Conservation (phyloP, 30 jellyfish, hydroid and myxozoan genomes). For the Aurelia aurita complex sp. Pacific region DNA sequence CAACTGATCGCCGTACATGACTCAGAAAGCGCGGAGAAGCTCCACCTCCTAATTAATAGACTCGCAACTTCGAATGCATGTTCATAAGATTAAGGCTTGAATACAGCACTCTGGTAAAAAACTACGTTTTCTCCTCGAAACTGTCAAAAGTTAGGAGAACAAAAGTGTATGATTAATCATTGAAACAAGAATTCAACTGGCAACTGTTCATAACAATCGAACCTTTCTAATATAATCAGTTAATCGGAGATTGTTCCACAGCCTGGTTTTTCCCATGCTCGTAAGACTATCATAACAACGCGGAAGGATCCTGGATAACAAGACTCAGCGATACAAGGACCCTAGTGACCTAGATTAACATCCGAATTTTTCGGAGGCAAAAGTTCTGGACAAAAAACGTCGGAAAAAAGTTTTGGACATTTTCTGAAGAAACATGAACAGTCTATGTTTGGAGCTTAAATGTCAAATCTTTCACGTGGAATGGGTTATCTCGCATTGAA, state of each 20-base stretch:
- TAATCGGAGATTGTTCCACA: constrained; percentile 30
- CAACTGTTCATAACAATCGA: constrained; percentile 24
- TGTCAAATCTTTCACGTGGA: no score
- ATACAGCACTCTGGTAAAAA: background rate
- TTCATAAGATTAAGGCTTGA: constrained; percentile 13
- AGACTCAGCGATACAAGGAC: no score
- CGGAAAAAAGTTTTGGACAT: no score
- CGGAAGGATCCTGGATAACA: no score
- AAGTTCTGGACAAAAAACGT: no score
- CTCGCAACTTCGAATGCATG: constrained; percentile 23
- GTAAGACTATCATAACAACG: no score
- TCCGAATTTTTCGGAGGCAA: no score
- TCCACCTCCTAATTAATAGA: constrained; percentile 44
- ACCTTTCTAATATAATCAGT: constrained; percentile 8
- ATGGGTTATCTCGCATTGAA: no score
- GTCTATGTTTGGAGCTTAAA: no score
- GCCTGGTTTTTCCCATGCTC: constrained; percentile 47
- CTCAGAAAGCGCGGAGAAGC: constrained; percentile 8
- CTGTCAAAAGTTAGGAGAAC: constrained; percentile 2
- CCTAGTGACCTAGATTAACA: no score
- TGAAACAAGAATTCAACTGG: constrained; percentile 3
- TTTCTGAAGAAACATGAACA: no score
- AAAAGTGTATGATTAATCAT: constrained; percentile 21
- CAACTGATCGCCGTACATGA: background rate
- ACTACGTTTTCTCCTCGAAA: constrained; percentile 10